phyloP scores from a whole-genome alignment of 2,113 vertebrate species.

The Melanostigma gelatinosum region DNA sequence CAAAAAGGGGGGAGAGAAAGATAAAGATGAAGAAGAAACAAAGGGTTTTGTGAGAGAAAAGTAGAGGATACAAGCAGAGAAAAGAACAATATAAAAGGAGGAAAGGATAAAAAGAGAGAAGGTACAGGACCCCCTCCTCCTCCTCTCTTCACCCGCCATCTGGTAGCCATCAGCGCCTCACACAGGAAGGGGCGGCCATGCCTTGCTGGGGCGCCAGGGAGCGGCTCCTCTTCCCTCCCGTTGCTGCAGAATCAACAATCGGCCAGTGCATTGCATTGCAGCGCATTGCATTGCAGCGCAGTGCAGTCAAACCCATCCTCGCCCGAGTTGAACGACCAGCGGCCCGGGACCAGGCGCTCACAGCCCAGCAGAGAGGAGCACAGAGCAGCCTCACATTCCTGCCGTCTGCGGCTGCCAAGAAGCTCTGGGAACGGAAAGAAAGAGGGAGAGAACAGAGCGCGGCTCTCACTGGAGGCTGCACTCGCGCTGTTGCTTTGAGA shows the following conservation, averaged over 20 bases:
- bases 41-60: not conserved
- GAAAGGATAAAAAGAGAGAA: constrained; percentile 26
- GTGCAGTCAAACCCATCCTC: constrained; percentile 44
- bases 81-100: constrained; percentile 6
- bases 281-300: constrained; percentile 6
- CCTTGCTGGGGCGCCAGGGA: constrained; percentile 78
- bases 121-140: constrained; percentile 50
- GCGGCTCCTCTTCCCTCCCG: constrained; percentile 71
- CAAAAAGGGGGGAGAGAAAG: not conserved
- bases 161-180: constrained; percentile 83
- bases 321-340: constrained; percentile 35
- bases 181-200: constrained; percentile 82
- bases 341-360: constrained; percentile 47
- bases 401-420: constrained; percentile 73
- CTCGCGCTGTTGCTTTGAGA: constrained; percentile 57
- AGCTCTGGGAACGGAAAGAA: constrained; percentile 71
- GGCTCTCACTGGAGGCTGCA: constrained; percentile 63
- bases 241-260: constrained; percentile 76
- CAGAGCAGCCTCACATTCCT: constrained; percentile 75
- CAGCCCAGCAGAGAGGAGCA: constrained; percentile 68
- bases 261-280: constrained; percentile 45
- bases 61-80: not conserved
- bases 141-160: constrained; percentile 76
- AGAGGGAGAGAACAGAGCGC: constrained; percentile 70
- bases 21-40: not conserved